Evolutionary conservation across 2,888 invertebrate genomes (phyloP), one percentile per base, ranked within the genome.

Genomic region (Calliphora vomitoria): DNA sequence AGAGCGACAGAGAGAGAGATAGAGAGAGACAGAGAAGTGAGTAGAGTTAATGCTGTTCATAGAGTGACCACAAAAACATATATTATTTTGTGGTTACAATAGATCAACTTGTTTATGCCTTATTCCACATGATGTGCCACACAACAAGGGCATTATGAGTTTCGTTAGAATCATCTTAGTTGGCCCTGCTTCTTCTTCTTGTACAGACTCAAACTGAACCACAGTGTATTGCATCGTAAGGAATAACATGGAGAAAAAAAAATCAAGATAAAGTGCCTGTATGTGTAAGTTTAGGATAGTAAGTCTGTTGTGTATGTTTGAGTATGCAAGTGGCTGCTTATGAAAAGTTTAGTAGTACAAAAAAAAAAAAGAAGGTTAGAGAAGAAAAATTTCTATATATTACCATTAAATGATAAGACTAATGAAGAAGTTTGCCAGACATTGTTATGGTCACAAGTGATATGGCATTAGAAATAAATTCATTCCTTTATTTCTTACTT

Each of bases 31-130:
- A n/a, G 8, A 18, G n/a, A 10, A 38, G 64, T 15, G 10, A 47
- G 25, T 50, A 69, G 47, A 71, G 62, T 83, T 64, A 78, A 71
- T 53, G 68, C 80, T 75, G 13, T 66, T 38, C 69, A 41, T 44
- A 18, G 25, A 78, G n/a, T 78, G 75, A 86, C 86, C 86, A 74
- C 82, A 82, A 68, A 76, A 86, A 86, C 86, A 86, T 86, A 82
- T 58, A 82, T 86, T 86, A 82, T 78, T 78, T 72, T 86, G 86
- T 86, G 86, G 86, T 79, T 86, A 82, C 86, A 86, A 86, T 82
- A 86, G 78, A 86, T 86, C 86, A 86, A 86, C 71, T 86, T 82
- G 82, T 85, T 85, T 75, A 69, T 81, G 69, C 75, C 55, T 81
- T 68, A 80, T 80, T 85, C 80, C 74, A 74, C 84, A 85, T 85